These are phyloP conservation scores for Catamblyrhynchus diadema DNA, from an alignment of 2,797 vertebrate species.

Conservation along the genomic window DNA sequence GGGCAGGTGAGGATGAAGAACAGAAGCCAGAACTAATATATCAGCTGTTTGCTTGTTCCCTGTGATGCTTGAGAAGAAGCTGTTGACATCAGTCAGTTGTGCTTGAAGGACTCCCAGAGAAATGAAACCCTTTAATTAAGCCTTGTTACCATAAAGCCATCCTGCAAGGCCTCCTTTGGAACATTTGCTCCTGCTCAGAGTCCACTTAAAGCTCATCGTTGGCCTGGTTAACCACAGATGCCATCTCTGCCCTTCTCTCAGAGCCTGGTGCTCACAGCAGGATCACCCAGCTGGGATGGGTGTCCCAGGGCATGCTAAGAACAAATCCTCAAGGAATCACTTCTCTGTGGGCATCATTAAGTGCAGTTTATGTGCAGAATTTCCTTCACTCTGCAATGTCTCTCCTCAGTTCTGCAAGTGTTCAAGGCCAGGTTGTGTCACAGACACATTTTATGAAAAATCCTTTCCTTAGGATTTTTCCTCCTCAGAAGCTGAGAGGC, in stretches of 20 bases:
- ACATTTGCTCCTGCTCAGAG: background rate
- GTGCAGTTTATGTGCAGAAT: background rate
- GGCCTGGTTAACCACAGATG: background rate
- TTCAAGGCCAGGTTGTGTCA: too few relatives aligned
- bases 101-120: background rate
- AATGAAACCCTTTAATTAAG: background rate
- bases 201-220: background rate
- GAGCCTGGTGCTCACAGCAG: background rate
- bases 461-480: too few relatives aligned
- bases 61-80: background rate
- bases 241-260: background rate
- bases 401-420: background rate
- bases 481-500: too few relatives aligned
- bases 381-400: background rate
- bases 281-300: background rate
- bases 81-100: background rate
- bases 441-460: too few relatives aligned
- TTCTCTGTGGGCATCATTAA: background rate
- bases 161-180: background rate
- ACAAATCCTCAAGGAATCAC: background rate
- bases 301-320: background rate
- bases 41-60: background rate
- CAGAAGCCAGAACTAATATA: accelerated
- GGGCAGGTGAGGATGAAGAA: background rate
- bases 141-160: background rate